Evolutionary conservation across 2,888 invertebrate species (phyloP).

Genomic region (Cosmopolites sordidus): DNA sequence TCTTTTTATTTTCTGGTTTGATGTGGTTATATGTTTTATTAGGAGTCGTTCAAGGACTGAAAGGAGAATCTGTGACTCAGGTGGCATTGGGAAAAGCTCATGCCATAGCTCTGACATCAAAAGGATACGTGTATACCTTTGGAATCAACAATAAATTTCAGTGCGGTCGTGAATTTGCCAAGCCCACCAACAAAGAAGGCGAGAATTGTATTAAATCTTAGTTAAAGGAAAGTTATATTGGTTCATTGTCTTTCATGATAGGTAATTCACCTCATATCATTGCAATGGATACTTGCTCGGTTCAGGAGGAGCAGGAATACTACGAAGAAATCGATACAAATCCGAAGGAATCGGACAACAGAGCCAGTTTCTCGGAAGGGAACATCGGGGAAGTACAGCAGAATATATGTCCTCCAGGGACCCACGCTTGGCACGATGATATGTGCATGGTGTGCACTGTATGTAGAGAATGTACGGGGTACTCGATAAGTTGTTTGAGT

Average conservation of each 20-base stretch:
- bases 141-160: slow-evolving; percentile 98
- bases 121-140: slow-evolving; percentile 90
- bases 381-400: slow-evolving; percentile 39
- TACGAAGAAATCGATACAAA: slow-evolving; percentile 54
- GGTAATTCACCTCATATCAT: slow-evolving; percentile 37
- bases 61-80: slow-evolving; percentile 51
- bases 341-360: slow-evolving; percentile 55
- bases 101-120: slow-evolving; percentile 80
- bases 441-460: slow-evolving; percentile 86
- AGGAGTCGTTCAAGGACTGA: slow-evolving; percentile 44
- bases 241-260: too few relatives aligned
- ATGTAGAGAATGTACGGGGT: slow-evolving; percentile 92
- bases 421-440: slow-evolving; percentile 76
- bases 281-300: slow-evolving; percentile 57
- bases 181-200: slow-evolving; percentile 57
- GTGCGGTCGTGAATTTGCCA: slow-evolving; percentile 81
- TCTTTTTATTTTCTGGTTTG: slow-evolving; percentile 7
- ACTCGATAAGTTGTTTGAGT: slow-evolving; percentile 73
- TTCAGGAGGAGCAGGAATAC: slow-evolving; percentile 50
- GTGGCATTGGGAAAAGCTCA: slow-evolving; percentile 94
- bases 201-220: too few relatives aligned
- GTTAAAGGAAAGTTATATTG: too few relatives aligned
- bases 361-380: slow-evolving; percentile 45
- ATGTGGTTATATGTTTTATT: neutral
- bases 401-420: slow-evolving; percentile 60